These are phyloP conservation scores for Stenurella melanura DNA, from an alignment of 2,888 invertebrate genomes.

Conservation along the genomic window DNA sequence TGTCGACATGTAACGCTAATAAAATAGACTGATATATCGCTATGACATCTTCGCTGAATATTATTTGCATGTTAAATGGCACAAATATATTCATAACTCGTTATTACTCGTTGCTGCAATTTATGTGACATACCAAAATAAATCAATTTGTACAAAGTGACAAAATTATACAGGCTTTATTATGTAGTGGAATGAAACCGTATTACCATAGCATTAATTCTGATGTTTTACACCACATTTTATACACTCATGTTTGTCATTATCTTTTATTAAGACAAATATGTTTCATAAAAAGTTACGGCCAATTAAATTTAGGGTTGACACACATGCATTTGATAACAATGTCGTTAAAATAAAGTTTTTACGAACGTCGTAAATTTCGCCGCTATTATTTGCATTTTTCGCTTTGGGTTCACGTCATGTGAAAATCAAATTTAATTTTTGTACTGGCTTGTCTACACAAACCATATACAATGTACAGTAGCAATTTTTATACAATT, in stretches of 20 bases:
- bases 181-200: neutral
- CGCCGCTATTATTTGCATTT: conserved; percentile 23
- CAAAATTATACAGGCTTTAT: conserved; percentile 7
- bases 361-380: conserved; percentile 27
- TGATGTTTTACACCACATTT: conserved; percentile 17
- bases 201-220: conserved; percentile 15
- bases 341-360: conserved; percentile 23
- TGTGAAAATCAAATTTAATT: conserved; percentile 22
- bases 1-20: too few species aligned
- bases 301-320: conserved; percentile 45
- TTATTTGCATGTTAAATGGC: conserved; percentile 13
- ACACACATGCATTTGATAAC: conserved; percentile 36
- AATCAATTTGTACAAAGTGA: conserved; percentile 21
- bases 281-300: conserved; percentile 46
- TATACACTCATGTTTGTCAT: conserved; percentile 22
- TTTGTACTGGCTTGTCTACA: neutral
- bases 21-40: neutral
- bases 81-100: conserved; percentile 26
- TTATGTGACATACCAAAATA: conserved; percentile 20
- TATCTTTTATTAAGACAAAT: conserved; percentile 44
- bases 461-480: neutral
- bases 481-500: neutral
- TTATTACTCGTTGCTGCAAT: conserved; percentile 2
- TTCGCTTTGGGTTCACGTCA: conserved; percentile 5
- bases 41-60: conserved; percentile 9